Percentiles rank a stretch among this genome's conserved stretches.
phyloP scores from a whole-genome alignment of 2,888 invertebrate species.

The Gymnoscelis rufifasciata region DNA sequence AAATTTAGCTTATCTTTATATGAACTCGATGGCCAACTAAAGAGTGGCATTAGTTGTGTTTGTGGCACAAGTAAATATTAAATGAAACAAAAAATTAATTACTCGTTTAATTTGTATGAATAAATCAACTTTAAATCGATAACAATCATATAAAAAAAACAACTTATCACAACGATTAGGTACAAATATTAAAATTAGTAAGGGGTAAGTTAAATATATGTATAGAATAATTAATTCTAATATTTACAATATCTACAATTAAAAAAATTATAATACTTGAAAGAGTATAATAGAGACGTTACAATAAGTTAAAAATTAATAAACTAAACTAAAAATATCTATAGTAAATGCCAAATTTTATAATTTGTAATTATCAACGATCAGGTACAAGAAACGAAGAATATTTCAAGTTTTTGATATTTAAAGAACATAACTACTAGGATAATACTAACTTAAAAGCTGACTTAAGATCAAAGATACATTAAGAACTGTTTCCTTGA shows the following conservation, averaged over 20 bases:
- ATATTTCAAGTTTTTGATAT: not conserved
- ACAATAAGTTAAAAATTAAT: conserved; percentile 4
- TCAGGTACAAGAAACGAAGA: not conserved
- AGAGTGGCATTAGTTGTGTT: no score
- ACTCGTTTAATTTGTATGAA: conserved; percentile 34
- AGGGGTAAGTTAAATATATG: conserved; percentile 13
- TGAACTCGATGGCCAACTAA: no score
- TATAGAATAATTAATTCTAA: conserved; percentile 7
- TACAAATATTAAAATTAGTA: conserved; percentile 22
- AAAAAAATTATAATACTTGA: conserved; percentile 1
- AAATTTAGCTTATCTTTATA: no score
- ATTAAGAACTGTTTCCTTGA: conserved; percentile 16
- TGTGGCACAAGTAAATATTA: no score
- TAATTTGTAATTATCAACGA: conserved; percentile 10
- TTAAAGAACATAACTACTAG: not conserved
- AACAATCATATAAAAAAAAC: conserved; percentile 32
- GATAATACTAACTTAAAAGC: not conserved
- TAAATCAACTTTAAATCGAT: conserved; percentile 28
- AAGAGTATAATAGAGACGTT: not conserved
- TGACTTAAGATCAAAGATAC: not conserved
- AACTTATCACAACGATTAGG: conserved; percentile 48
- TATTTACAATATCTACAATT: conserved; percentile 31
- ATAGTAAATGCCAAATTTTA: conserved; percentile 29
- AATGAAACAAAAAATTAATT: conserved; percentile 2
- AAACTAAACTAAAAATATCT: conserved; percentile 17